A percentile compares a stretch with the other conserved stretches of the same genome.
These are phyloP conservation scores for Struthio camelus DNA, from an alignment of 2,113 vertebrate genomes.

Conservation along the genomic window DNA sequence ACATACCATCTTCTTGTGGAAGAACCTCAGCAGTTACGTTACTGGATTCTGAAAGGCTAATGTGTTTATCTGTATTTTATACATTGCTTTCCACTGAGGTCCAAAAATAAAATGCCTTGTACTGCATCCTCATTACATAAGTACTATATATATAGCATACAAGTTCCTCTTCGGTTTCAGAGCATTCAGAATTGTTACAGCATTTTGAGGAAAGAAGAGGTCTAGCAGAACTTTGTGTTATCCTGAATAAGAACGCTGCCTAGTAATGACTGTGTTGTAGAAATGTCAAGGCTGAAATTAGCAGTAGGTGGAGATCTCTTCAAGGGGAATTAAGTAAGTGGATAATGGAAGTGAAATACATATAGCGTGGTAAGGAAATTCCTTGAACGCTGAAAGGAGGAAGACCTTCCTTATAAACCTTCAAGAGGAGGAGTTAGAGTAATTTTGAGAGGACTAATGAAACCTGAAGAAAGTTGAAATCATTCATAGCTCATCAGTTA, in stretches of 20 bases:
- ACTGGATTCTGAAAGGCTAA: slow-evolving; percentile 23
- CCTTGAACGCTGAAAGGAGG: background rate
- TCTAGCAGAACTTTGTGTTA: background rate
- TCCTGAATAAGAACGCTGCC: background rate
- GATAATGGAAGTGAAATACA: background rate
- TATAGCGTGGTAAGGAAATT: background rate
- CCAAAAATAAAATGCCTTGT: slow-evolving; percentile 56
- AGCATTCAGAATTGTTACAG: background rate
- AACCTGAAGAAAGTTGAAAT: background rate
- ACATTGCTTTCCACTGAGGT: slow-evolving; percentile 11
- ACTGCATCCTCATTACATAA: slow-evolving; percentile 43
- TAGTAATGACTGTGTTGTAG: slow-evolving; percentile 5
- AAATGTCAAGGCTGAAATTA: slow-evolving; percentile 20
- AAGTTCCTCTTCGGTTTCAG: slow-evolving; percentile 16
- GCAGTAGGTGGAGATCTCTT: slow-evolving; percentile 1
- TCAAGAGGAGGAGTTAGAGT: background rate
- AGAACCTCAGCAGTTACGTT: background rate
- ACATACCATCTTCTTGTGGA: too few relatives aligned
- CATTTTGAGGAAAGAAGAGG: background rate
- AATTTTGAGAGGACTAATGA: background rate
- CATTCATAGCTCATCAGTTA: background rate
- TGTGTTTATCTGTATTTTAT: slow-evolving; percentile 14
- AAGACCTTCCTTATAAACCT: background rate
- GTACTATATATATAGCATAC: slow-evolving; percentile 15
- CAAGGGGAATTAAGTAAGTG: slow-evolving; percentile 2